Base-by-base conservation (phyloP, 2,113 vertebrate genomes). In the Scophthalmus maximus region DNA sequence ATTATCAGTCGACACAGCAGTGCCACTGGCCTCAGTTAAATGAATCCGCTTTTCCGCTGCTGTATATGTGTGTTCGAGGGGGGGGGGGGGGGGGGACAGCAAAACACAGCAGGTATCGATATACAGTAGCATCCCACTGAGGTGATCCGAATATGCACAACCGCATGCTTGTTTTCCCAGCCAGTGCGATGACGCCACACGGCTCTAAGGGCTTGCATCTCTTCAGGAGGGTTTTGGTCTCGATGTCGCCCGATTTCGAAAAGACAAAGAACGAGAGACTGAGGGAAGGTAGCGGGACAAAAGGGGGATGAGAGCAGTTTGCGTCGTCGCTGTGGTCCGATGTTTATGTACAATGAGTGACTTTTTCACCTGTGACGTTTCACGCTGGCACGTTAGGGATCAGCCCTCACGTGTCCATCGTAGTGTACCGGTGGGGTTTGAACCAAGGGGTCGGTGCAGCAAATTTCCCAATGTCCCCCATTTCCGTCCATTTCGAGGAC, bases 271-370 rank as follows among this genome's bases (percentile, higher is more conserved):
- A 82, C 26, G 29, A 79, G 83, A 81, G 75, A 82, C 78, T 74
- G 78, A 69, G 68, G 75, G 73, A 74, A 78, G 71, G 81, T 69
- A 62, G 65, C 44, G 70, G 82, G 77, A 88, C 68, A 78, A 76
- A 27, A 79, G 61, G 66, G 62, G 74, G 53, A 76, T 66, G 77
- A 69, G 49, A 87, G 80, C 70, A 27, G 63, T 73, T 67, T 68
- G 86, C 58, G 11, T 47, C 34, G 82, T 69, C 74, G 69, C 67
- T 52, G 57, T 68, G 65, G 60, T 81, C 68, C 62, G 10, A 68
- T 80, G 80, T 61, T 67, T 89, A 85, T 91, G 87, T 92, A 91
- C 90, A 92, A 66, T 65, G 55, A 68, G 68, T 49, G 66, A 77
- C 58, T 10, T 63, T n/a, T 61, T 56, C 52, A 61, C 50, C 56